Evolutionary conservation across 1,140 invertebrate genomes (phyloP).

Genomic region (Kradibia gibbosae): DNA sequence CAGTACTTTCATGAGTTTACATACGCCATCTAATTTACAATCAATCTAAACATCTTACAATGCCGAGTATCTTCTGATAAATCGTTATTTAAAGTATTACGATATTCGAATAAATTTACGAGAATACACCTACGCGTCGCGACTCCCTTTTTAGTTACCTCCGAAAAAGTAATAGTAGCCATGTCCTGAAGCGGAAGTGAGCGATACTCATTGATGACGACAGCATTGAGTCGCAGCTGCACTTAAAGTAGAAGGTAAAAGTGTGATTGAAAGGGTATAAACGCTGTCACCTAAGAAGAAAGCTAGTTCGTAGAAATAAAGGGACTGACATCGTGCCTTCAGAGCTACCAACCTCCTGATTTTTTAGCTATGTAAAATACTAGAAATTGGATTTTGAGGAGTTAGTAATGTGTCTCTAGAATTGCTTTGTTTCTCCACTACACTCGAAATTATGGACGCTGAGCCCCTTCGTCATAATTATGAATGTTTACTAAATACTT

Average conservation of each 20-base stretch:
- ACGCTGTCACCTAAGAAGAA: not conserved
- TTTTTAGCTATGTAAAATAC: not conserved
- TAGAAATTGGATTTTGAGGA: constrained; percentile 13
- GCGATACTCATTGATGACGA: constrained; percentile 59
- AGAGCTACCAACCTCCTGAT: constrained; percentile 9
- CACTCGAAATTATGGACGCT: too few relatives aligned
- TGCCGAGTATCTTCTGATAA: not conserved
- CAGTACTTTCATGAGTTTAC: not conserved
- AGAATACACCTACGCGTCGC: constrained; percentile 39
- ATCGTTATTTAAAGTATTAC: not conserved
- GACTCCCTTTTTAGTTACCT: not conserved
- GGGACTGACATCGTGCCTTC: not conserved
- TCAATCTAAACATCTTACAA: not conserved
- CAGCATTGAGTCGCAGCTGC: constrained; percentile 33
- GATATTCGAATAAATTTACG: constrained; percentile 23
- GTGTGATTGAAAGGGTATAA: not conserved
- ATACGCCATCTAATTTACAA: not conserved
- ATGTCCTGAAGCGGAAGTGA: constrained; percentile 55
- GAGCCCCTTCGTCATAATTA: too few relatives aligned
- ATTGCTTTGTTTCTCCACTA: not conserved
- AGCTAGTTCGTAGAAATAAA: not conserved
- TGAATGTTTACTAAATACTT: too few relatives aligned
- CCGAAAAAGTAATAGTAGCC: not conserved
- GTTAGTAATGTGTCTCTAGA: too few relatives aligned
- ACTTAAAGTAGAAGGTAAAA: not conserved